These are phyloP conservation scores for Ceratothoa steindachneri DNA, from an alignment of 2,888 invertebrate genomes.

Conservation along the genomic window DNA sequence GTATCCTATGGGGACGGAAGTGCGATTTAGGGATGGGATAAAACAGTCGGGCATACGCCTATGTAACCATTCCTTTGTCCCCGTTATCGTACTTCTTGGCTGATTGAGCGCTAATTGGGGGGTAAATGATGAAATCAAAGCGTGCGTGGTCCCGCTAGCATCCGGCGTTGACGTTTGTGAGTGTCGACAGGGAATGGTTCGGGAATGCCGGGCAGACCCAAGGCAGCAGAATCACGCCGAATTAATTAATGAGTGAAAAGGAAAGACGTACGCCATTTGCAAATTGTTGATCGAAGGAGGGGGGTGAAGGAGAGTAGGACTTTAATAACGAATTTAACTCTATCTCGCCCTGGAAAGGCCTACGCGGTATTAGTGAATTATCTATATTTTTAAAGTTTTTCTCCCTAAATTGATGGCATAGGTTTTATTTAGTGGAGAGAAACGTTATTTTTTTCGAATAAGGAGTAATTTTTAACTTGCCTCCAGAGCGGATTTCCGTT, in stretches of 20 bases:
- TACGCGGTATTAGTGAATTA: too few relatives aligned
- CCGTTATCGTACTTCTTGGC: slow-evolving; percentile 37
- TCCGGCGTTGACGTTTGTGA: slow-evolving; percentile 9
- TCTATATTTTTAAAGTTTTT: too few relatives aligned
- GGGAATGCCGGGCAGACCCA: neutral
- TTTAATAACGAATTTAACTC: neutral
- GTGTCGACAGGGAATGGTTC: neutral
- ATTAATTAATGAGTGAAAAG: slow-evolving; percentile 8
- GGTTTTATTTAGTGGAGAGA: too few relatives aligned
- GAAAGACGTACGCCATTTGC: neutral
- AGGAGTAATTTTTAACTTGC: too few relatives aligned
- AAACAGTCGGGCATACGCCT: slow-evolving; percentile 15
- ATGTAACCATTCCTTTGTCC: slow-evolving; percentile 27
- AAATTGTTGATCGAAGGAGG: neutral
- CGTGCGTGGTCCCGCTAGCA: slow-evolving; percentile 17
- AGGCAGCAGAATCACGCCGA: slow-evolving; percentile 7
- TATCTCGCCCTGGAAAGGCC: too few relatives aligned
- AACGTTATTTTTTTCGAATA: too few relatives aligned
- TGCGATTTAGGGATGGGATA: neutral
- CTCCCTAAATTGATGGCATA: too few relatives aligned
- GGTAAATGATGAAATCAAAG: slow-evolving; percentile 48
- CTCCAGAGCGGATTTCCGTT: too few relatives aligned
- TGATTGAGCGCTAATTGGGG: slow-evolving; percentile 47
- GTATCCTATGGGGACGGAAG: neutral
- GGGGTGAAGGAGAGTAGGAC: neutral